phyloP scores from a whole-genome alignment of 2,797 vertebrate genomes.

The Tapera naevia region DNA sequence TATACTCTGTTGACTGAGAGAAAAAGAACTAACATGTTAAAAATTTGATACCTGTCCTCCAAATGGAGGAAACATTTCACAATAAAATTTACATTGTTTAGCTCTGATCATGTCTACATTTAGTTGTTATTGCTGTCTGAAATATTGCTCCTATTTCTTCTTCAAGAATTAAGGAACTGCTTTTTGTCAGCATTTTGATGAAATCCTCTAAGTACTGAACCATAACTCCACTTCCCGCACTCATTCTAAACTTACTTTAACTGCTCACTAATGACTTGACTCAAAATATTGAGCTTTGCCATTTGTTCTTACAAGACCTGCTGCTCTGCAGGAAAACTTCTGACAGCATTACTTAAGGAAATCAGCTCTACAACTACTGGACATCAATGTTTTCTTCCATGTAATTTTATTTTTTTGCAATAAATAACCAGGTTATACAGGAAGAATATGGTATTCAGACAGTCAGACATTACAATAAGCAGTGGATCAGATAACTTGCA shows the following conservation, averaged over 20 bases:
- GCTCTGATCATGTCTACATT: conserved; percentile 30
- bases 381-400: background rate
- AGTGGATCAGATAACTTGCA: background rate
- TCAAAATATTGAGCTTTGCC: background rate
- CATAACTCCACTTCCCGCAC: background rate
- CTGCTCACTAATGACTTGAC: background rate
- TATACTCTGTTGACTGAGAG: conserved; percentile 36
- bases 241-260: background rate
- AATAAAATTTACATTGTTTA: conserved; percentile 34
- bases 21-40: conserved; percentile 57
- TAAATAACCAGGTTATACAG: background rate
- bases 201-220: background rate
- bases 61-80: conserved; percentile 19
- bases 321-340: background rate
- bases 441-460: background rate
- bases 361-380: background rate
- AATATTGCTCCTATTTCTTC: conserved; percentile 20
- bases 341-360: background rate
- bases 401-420: background rate
- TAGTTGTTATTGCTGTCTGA: conserved; percentile 36
- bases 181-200: conserved; percentile 22
- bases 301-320: background rate
- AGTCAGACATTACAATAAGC: background rate
- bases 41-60: conserved; percentile 61
- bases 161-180: background rate